These are phyloP conservation scores for Catharus minimus DNA, from an alignment of 2,113 vertebrate species.

Conservation along the genomic window DNA sequence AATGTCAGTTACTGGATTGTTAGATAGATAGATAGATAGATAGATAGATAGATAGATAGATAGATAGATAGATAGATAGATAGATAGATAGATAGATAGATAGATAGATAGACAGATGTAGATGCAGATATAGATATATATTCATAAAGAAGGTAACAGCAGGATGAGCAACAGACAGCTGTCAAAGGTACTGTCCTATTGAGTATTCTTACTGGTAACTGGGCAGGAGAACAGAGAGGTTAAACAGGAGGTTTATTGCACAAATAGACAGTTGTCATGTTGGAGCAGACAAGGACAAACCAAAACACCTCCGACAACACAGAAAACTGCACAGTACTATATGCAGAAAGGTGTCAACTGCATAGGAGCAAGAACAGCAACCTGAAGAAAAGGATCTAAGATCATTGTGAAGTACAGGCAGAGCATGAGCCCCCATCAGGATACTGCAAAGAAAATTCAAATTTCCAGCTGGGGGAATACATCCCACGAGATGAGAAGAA, in stretches of 20 bases:
- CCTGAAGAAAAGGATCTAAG: not conserved
- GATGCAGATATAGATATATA: no score
- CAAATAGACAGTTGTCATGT: not conserved
- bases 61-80: not conserved
- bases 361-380: not conserved
- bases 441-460: not conserved
- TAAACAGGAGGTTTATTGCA: not conserved
- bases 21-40: no score
- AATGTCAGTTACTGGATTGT: not conserved
- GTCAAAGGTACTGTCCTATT: not conserved
- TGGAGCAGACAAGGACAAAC: not conserved
- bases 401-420: not conserved
- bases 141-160: not conserved
- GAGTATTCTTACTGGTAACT: not conserved
- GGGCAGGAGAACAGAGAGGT: not conserved
- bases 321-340: not conserved
- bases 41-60: no score
- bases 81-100: no score
- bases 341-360: not conserved
- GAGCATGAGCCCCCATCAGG: not conserved
- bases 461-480: not conserved
- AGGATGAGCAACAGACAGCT: not conserved
- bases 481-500: not conserved
- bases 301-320: not conserved
- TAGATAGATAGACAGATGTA: no score